A percentile compares a stretch with the other conserved stretches of the same genome.
phyloP scores from a whole-genome alignment of 2,113 vertebrate species.

The Argyrosomus japonicus region DNA sequence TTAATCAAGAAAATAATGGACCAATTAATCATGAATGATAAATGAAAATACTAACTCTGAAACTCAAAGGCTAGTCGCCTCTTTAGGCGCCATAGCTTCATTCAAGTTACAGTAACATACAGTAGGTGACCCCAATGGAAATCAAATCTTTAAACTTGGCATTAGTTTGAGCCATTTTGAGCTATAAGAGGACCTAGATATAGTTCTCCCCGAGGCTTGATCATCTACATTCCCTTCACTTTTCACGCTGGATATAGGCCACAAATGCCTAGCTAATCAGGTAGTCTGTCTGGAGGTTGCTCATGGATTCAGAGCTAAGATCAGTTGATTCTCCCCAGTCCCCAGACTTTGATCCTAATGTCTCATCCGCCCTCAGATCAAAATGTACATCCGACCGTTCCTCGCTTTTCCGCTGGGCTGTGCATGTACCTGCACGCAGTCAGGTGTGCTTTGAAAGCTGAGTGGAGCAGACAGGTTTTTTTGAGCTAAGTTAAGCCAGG shows the following conservation, averaged over 20 bases:
- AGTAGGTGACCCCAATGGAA: conserved; percentile 19
- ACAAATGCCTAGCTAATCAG: conserved; percentile 68
- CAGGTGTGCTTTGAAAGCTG: conserved; percentile 73
- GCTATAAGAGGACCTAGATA: conserved; percentile 24
- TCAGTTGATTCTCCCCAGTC: conserved; percentile 63
- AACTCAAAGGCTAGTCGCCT: neutral
- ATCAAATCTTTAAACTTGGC: conserved; percentile 22
- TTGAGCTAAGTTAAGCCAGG: conserved; percentile 63
- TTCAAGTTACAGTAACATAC: neutral
- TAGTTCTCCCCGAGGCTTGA: conserved; percentile 46
- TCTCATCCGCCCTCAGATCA: conserved; percentile 66
- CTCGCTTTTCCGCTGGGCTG: conserved; percentile 46
- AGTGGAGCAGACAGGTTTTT: conserved; percentile 69
- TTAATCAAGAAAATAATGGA: neutral
- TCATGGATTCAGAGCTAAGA: conserved; percentile 67
- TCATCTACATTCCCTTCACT: conserved; percentile 67
- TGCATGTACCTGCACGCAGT: conserved; percentile 36
- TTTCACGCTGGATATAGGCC: conserved; percentile 60
- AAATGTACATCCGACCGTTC: conserved; percentile 63
- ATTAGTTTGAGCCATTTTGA: conserved; percentile 38
- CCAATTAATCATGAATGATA: neutral
- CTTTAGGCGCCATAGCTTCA: neutral
- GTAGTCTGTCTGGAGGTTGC: conserved; percentile 66
- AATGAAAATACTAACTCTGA: neutral
- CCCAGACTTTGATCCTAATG: conserved; percentile 74